Evolutionary conservation across 2,888 invertebrate species (phyloP), one percentile per base, ranked within the genome.

Genomic region (Agapetus fuscipes): DNA sequence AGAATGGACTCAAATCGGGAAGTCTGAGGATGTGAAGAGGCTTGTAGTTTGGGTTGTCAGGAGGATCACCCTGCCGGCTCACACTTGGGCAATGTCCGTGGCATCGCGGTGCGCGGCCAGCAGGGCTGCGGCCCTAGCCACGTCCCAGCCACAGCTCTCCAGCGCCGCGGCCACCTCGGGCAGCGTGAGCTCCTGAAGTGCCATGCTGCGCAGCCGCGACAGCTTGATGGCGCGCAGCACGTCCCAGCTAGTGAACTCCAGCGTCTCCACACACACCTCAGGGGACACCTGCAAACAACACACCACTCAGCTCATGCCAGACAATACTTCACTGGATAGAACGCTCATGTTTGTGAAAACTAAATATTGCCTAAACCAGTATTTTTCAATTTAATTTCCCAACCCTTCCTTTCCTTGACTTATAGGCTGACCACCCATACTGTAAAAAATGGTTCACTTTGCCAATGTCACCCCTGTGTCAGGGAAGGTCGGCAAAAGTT

Each of bases 221-320:
- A 85, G 64, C 58, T 94, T 94, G 48, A 94, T 89, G 10, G 91
- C 91, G 34, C 80, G 79, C 54, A 89, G 82, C 0, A 93, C 84
- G 56, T 91, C 83, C 91, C 94, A 93, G 46, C 83, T 78, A 37
- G 86, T 83, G 44, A 83, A 76, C 54, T 91, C 85, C 28, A 94
- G 60, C 0, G 87, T 85, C 46, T 76, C 72, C 3, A 91, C 64
- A 52, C 91, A 93, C 45, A 84, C 80, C 48, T 83, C 82, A 0
- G 82, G 76, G 1, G 76, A 71, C 32, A 76, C 75, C 81, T 82
- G 54, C 2, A 51, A 52, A 49, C 46, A 50, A 12, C 16, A 16
- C 4, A n/a, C n/a, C n/a, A n/a, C n/a, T n/a, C n/a, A n/a, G n/a
- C 10, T 24, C 7, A 7, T 24, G 7, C 7, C 7, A 9, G 25